Percentiles rank a stretch among this genome's conserved stretches.
Evolutionary conservation across 2,113 vertebrate species (phyloP).

Genomic region (Notiomystis cincta): DNA sequence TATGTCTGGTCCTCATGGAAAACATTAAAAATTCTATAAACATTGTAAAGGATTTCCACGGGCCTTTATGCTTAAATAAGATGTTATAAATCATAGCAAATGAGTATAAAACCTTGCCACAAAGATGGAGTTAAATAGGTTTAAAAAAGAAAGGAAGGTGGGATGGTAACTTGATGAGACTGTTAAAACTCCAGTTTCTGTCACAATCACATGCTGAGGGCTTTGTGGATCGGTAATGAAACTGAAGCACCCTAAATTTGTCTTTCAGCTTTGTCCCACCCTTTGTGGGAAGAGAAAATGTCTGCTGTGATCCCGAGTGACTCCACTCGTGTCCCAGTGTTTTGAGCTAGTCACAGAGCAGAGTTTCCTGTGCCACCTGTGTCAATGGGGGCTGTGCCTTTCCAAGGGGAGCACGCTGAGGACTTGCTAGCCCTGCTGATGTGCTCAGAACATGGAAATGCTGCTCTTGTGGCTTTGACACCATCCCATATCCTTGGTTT

Average conservation of each 20-base stretch:
- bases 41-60: neutral
- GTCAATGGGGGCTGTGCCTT: neutral
- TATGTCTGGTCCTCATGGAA: neutral
- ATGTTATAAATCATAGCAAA: neutral
- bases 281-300: neutral
- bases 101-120: neutral
- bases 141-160: neutral
- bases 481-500: neutral
- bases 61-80: neutral
- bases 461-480: neutral
- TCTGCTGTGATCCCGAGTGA: neutral
- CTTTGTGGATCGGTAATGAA: neutral
- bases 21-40: conserved; percentile 1
- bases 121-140: neutral
- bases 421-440: neutral
- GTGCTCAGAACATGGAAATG: neutral
- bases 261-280: neutral
- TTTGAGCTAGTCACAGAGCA: neutral
- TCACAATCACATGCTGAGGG: neutral
- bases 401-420: neutral
- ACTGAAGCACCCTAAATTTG: neutral
- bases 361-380: neutral
- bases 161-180: neutral
- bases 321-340: neutral
- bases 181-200: neutral